Conservation (phyloP, 2,113 vertebrate genomes). For the Loxodonta africana region DNA sequence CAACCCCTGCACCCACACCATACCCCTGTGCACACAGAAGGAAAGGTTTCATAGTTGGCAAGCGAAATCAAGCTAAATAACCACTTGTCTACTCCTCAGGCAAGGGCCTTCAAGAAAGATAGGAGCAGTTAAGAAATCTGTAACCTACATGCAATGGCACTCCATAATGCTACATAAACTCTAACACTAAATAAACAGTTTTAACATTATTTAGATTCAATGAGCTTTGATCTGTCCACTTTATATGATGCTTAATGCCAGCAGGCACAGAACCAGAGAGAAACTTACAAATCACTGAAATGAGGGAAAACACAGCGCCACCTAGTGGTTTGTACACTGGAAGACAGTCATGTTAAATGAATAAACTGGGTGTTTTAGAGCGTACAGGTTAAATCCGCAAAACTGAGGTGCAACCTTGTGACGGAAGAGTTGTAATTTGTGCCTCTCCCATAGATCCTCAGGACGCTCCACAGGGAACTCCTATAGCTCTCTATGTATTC, state of each 20-base stretch:
- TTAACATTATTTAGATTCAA: slow-evolving; percentile 63
- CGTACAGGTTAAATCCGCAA: not conserved
- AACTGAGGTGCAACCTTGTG: not conserved
- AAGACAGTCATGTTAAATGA: not conserved
- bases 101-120: not conserved
- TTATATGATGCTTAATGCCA: slow-evolving; percentile 21
- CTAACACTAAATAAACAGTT: slow-evolving; percentile 56
- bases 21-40: not conserved
- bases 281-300: not conserved
- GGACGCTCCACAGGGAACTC: not conserved
- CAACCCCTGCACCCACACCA: not conserved
- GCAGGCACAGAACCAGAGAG: slow-evolving; percentile 35
- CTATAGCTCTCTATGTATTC: not conserved
- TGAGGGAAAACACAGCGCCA: slow-evolving; percentile 4
- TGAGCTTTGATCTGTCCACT: slow-evolving; percentile 29
- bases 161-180: slow-evolving; percentile 17
- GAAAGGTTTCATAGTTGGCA: not conserved
- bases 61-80: slow-evolving; percentile 15
- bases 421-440: not conserved
- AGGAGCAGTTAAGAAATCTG: slow-evolving; percentile 35
- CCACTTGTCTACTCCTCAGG: not conserved
- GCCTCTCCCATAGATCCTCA: not conserved
- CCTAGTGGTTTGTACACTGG: not conserved
- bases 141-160: not conserved
- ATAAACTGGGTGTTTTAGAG: not conserved